A percentile compares a stretch with the other conserved stretches of the same genome.
Evolutionary conservation across 2,888 invertebrate genomes (phyloP).

Genomic region (Hemistola chrysoprasaria): DNA sequence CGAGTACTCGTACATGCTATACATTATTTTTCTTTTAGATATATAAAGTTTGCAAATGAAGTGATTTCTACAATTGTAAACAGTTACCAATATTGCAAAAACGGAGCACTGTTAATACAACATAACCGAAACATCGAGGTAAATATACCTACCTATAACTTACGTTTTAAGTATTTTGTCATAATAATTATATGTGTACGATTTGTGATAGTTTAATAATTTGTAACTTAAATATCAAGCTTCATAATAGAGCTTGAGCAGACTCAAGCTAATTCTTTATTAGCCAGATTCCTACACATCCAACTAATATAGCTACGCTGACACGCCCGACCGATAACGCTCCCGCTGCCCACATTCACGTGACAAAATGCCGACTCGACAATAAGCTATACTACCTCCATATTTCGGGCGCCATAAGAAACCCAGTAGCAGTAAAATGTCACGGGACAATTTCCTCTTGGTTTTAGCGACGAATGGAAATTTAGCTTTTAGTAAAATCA

Average conservation of each 20-base stretch:
- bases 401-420: constrained; percentile 21
- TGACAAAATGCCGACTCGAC: constrained; percentile 40
- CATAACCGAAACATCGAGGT: too few relatives aligned
- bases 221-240: background rate
- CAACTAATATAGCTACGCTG: constrained; percentile 22
- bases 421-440: constrained; percentile 18
- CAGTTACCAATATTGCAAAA: too few relatives aligned
- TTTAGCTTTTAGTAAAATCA: background rate
- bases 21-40: too few relatives aligned
- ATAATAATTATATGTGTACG: too few relatives aligned
- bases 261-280: background rate
- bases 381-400: constrained; percentile 34
- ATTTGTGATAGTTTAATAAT: too few relatives aligned
- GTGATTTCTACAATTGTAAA: too few relatives aligned
- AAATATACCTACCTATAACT: too few relatives aligned
- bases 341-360: constrained; percentile 20
- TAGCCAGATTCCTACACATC: background rate
- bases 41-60: too few relatives aligned
- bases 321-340: constrained; percentile 26
- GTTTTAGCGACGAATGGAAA: constrained; percentile 6
- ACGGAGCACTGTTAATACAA: too few relatives aligned
- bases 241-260: background rate
- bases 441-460: constrained; percentile 9
- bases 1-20: too few relatives aligned
- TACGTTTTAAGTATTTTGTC: too few relatives aligned